These are phyloP conservation scores for Desmodus rotundus DNA, from an alignment of 2,113 vertebrate genomes.

Conservation along the genomic window DNA sequence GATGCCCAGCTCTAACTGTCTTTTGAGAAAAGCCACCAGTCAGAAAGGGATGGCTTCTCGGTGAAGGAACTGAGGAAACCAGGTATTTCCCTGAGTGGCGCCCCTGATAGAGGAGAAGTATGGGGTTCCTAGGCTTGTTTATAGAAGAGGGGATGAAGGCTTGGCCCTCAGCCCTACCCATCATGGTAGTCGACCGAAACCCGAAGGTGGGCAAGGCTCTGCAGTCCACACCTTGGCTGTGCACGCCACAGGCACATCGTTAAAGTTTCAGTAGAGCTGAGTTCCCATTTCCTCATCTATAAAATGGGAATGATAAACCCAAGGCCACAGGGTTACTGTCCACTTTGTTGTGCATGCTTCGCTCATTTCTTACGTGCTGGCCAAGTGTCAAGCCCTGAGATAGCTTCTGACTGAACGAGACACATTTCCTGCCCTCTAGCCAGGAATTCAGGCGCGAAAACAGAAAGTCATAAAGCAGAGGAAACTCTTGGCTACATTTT, in stretches of 20 bases:
- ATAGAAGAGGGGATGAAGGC: background rate
- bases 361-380: background rate
- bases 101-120: background rate
- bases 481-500: background rate
- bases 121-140: background rate
- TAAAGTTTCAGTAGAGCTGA: background rate
- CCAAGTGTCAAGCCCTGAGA: background rate
- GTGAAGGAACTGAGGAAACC: background rate
- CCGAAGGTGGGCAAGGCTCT: background rate
- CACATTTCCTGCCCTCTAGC: background rate
- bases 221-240: background rate
- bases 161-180: background rate
- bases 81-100: background rate
- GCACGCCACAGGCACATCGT: background rate
- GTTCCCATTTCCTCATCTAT: background rate
- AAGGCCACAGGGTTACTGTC: background rate
- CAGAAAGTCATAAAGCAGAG: background rate
- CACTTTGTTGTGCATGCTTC: background rate
- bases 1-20: background rate
- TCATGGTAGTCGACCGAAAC: background rate
- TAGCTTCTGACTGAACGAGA: background rate
- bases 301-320: background rate
- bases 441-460: background rate
- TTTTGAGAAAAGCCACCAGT: background rate
- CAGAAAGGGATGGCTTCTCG: background rate